A percentile compares a stretch with the other conserved stretches of the same genome.
Evolutionary conservation across 2,113 vertebrate species (phyloP).

Genomic region (Prolemur simus): DNA sequence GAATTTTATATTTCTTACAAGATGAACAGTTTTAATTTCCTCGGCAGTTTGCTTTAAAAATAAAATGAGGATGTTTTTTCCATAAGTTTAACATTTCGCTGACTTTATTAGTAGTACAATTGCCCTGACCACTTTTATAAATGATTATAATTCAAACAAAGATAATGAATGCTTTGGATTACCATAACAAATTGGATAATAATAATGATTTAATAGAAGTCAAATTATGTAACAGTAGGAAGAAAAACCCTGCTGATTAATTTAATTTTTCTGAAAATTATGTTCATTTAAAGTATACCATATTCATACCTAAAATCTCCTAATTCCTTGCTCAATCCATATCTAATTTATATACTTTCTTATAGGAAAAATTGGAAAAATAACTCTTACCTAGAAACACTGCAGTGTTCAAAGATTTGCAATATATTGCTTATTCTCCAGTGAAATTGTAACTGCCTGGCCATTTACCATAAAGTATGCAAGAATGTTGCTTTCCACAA

Average conservation of each 20-base stretch:
- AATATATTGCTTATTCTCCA: background rate
- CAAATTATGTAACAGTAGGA: conserved; percentile 5
- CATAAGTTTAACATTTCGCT: conserved; percentile 44
- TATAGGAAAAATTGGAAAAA: background rate
- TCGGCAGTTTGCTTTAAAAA: conserved; percentile 56
- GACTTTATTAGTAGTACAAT: conserved; percentile 23
- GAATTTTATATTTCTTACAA: conserved; percentile 9
- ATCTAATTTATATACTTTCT: background rate
- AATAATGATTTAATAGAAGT: conserved; percentile 55
- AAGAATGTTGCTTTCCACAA: background rate
- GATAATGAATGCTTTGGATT: conserved; percentile 55
- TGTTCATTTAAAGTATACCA: conserved; percentile 19
- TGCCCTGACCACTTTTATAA: conserved; percentile 19
- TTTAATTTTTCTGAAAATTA: conserved; percentile 44
- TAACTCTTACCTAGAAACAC: background rate
- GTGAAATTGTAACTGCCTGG: background rate
- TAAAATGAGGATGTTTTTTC: conserved; percentile 48
- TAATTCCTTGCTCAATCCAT: background rate
- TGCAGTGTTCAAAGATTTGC: background rate
- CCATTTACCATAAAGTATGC: background rate
- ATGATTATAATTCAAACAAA: conserved; percentile 39
- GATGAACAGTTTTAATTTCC: conserved; percentile 60
- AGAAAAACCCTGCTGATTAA: conserved; percentile 40
- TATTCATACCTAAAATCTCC: conserved; percentile 5
- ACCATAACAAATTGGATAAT: conserved; percentile 47